Evolutionary conservation across 2,888 invertebrate species (phyloP).

Genomic region (Nomada lathburiana): DNA sequence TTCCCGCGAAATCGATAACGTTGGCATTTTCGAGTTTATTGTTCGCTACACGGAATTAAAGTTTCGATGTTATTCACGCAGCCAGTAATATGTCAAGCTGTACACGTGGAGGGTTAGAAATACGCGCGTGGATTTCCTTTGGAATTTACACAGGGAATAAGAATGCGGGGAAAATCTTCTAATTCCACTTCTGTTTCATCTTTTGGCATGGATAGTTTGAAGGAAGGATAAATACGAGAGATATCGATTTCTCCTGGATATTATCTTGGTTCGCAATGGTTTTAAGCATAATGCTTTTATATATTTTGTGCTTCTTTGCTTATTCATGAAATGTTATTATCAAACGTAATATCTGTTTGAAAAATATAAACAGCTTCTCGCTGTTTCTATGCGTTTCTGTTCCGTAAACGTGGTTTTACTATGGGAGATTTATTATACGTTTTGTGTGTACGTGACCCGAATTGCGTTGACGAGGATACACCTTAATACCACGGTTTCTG

Average conservation of each 20-base stretch:
- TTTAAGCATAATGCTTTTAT: background rate
- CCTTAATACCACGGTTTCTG: constrained; percentile 21
- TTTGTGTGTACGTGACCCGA: constrained; percentile 12
- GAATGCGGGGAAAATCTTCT: background rate
- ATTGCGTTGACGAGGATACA: constrained; percentile 34
- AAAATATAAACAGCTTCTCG: background rate
- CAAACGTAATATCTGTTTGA: background rate
- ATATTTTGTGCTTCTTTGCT: background rate
- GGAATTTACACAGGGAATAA: background rate
- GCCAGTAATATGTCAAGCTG: background rate
- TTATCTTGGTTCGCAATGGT: background rate
- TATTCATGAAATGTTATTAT: too few relatives aligned
- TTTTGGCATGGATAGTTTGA: too few relatives aligned
- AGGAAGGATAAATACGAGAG: background rate
- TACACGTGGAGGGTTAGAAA: background rate
- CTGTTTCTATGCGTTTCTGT: background rate
- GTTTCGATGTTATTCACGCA: too few relatives aligned
- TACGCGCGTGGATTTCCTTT: background rate
- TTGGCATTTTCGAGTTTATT: constrained; percentile 31
- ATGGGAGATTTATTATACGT: constrained; percentile 18
- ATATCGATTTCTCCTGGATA: background rate
- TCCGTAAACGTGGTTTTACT: background rate
- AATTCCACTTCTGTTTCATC: too few relatives aligned
- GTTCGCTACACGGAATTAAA: constrained; percentile 6
- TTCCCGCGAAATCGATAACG: constrained; percentile 52